These are phyloP conservation scores for Rhodinocichla rosea DNA, from an alignment of 2,113 vertebrate genomes.

Conservation along the genomic window DNA sequence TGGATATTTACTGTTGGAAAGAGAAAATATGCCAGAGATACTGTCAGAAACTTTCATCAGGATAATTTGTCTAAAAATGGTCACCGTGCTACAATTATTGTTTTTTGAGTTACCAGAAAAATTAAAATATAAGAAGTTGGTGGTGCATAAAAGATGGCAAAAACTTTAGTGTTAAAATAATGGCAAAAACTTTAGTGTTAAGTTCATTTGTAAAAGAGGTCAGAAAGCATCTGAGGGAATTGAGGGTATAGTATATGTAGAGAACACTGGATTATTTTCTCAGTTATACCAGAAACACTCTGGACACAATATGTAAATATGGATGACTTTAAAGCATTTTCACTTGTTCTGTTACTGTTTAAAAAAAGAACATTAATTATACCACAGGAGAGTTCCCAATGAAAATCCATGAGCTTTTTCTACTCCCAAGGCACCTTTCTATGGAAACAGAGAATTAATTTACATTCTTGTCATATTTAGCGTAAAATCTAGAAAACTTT, in stretches of 20 bases:
- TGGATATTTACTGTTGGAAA: background rate
- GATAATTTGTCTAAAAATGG: background rate
- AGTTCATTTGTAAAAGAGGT: background rate
- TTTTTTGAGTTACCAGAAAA: background rate
- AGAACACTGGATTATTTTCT: background rate
- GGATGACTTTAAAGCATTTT: constrained; percentile 15
- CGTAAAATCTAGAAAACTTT: background rate
- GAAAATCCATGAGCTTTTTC: constrained; percentile 5
- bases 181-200: background rate
- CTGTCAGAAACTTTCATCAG: background rate
- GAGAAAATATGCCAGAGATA: background rate
- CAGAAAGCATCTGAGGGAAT: background rate
- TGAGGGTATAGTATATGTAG: background rate
- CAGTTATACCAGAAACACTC: background rate
- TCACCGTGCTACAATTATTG: background rate
- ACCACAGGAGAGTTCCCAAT: constrained; percentile 18
- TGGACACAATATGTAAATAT: constrained; percentile 3
- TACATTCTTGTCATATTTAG: constrained; percentile 5
- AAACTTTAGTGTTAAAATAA: background rate
- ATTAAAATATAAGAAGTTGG: background rate
- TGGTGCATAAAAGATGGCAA: background rate
- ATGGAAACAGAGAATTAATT: background rate
- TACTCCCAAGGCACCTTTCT: background rate
- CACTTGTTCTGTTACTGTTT: background rate
- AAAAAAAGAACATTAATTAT: constrained; percentile 36